Base-by-base conservation (phyloP, 1,140 invertebrate species). In the Neoseiulus cucumeris region DNA sequence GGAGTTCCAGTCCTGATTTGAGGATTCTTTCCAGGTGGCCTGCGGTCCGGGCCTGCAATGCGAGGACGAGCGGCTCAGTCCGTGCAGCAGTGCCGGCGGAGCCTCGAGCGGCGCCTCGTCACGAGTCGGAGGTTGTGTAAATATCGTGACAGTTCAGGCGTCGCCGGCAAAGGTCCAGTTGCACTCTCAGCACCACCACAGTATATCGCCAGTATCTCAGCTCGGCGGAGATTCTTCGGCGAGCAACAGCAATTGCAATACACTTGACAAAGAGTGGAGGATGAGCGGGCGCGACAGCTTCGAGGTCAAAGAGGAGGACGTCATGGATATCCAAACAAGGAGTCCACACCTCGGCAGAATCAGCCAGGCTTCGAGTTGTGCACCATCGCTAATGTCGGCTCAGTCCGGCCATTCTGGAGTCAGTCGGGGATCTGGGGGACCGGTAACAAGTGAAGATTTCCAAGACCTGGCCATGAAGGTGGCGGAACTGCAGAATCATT, bases 221-320 rank as follows among this genome's bases (percentile, higher is more conserved):
- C 14, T 59, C 4, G 51, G 33, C 51, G 51, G 51, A 20, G 25
- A 25, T 14, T 59, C 51, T 6, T 59, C 51, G 51, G 51, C 51
- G 12, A 59, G 51, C 51, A 59, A 59, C 51, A 59, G 51, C 51
- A 59, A 59, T 20, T 59, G 51, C 51, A 59, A 59, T 1, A 59
- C 51, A 12, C 51, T 59, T 17, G 51, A 59, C 9, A 59, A 59
- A 25, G 51, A 59, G 33, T 59, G 51, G 51, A 25, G 51, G 14
- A 17, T 25, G 22, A 2, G 14, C 33, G 51, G 22, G 25, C 51
- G 51, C 17, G 51, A 59, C 22, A 59, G 51, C 22, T 33, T 59
- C 22, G 51, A 59, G 9, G 33, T 39, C 51, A 59, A 59, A 25
- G 33, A 33, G 25, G 33, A 59, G 22, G 51, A 59, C 14, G 25